These are phyloP conservation scores for Reticulitermes speratus DNA, from an alignment of 1,140 invertebrate species.

Conservation along the genomic window DNA sequence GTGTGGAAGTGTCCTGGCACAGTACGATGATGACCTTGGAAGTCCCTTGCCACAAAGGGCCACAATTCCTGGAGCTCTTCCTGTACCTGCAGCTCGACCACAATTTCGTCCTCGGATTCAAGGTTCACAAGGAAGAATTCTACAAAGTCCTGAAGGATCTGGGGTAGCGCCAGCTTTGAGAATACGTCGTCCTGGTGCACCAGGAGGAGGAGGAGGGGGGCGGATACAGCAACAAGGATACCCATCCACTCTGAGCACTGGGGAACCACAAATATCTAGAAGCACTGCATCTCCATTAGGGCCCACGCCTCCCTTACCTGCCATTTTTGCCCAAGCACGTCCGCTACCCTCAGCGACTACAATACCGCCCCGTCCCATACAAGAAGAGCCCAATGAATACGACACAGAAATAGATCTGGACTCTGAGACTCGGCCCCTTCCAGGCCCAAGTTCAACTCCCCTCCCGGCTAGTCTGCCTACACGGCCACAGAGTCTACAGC, in stretches of 20 bases:
- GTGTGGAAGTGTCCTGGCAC: conserved; percentile 12
- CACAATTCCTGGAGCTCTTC: conserved; percentile 1
- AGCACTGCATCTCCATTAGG: not conserved
- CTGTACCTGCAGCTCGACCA: not conserved
- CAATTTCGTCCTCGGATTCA: not conserved
- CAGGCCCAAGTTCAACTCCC: conserved; percentile 4
- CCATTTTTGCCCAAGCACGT: not conserved
- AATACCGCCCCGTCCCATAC: conserved; percentile 18
- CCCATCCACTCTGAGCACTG: not conserved
- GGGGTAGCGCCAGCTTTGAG: not conserved
- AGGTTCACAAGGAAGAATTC: not conserved
- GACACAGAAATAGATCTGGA: conserved; percentile 6
- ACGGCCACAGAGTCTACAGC: conserved; percentile 5
- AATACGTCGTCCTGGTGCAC: not conserved
- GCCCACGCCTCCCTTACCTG: not conserved
- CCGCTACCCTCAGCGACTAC: not conserved
- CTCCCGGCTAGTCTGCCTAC: not conserved
- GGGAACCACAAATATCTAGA: not conserved
- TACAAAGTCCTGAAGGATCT: not conserved
- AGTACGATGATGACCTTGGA: not conserved
- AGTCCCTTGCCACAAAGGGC: not conserved
- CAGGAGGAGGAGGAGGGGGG: not conserved
- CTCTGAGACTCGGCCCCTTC: not conserved
- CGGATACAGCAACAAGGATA: not conserved
- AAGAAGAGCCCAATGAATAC: conserved; percentile 2